Evolutionary conservation across 2,797 vertebrate species (phyloP).

Genomic region (Xyrichtys novacula): DNA sequence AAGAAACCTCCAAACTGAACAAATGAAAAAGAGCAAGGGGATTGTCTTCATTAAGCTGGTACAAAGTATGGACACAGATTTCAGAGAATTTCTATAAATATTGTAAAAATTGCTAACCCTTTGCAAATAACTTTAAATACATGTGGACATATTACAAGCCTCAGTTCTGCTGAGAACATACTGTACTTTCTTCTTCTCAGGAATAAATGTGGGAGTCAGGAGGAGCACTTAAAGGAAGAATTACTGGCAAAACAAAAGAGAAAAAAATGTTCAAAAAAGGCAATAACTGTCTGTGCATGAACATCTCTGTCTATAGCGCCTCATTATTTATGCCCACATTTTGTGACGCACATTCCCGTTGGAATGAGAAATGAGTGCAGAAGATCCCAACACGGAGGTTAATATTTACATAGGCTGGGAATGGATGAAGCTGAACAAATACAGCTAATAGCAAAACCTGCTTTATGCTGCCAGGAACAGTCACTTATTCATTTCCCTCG

Average conservation of each 20-base stretch:
- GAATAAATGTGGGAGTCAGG: not conserved
- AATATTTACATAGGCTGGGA: conserved; percentile 71
- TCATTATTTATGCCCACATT: conserved; percentile 3
- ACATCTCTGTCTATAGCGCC: not conserved
- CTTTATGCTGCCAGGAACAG: conserved; percentile 39
- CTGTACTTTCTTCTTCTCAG: not conserved
- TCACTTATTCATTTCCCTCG: conserved; percentile 49
- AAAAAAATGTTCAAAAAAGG: not conserved
- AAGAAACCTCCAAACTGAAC: too few relatives aligned
- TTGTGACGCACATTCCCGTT: conserved; percentile 35
- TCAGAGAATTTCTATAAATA: too few relatives aligned
- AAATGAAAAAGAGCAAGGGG: too few relatives aligned
- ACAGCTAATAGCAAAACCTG: conserved; percentile 43
- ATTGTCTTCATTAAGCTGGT: too few relatives aligned
- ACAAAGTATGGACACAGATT: too few relatives aligned
- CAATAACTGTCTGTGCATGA: conserved; percentile 6
- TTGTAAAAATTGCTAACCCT: too few relatives aligned
- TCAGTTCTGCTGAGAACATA: not conserved
- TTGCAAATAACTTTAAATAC: not conserved
- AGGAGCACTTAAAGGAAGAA: conserved; percentile 4
- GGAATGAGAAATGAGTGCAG: conserved; percentile 38
- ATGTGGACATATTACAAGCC: not conserved
- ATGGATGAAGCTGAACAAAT: conserved; percentile 72
- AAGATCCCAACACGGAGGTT: conserved; percentile 38
- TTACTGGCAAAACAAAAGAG: not conserved